A percentile compares a stretch with the other conserved stretches of the same genome.
These are phyloP conservation scores for Glaucopsyche alexis DNA, from an alignment of 2,888 invertebrate species.

Conservation along the genomic window DNA sequence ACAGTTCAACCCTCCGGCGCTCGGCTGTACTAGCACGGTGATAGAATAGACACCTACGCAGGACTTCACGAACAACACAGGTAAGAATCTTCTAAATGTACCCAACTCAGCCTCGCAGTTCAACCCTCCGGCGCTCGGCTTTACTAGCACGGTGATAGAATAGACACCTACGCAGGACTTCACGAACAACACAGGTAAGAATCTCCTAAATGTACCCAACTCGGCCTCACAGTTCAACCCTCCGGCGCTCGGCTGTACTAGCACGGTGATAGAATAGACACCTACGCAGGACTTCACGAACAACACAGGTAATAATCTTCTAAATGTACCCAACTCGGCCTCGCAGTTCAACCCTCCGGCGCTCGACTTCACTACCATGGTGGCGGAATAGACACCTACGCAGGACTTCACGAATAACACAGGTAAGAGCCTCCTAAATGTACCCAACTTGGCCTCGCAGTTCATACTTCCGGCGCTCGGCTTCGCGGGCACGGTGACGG, in stretches of 20 bases:
- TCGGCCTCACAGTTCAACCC: slow-evolving; percentile 86
- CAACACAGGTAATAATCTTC: slow-evolving; percentile 73
- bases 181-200: slow-evolving; percentile 75
- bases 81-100: slow-evolving; percentile 49
- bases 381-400: slow-evolving; percentile 81
- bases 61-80: slow-evolving; percentile 81
- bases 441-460: slow-evolving; percentile 67
- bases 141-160: slow-evolving; percentile 84
- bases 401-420: slow-evolving; percentile 82
- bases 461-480: slow-evolving; percentile 88
- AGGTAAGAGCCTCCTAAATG: slow-evolving; percentile 56
- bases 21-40: slow-evolving; percentile 85
- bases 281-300: slow-evolving; percentile 80
- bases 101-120: too few species aligned
- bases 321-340: too few species aligned
- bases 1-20: slow-evolving; percentile 87
- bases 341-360: slow-evolving; percentile 87
- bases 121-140: slow-evolving; percentile 87
- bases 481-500: slow-evolving; percentile 85
- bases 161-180: slow-evolving; percentile 81
- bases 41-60: slow-evolving; percentile 82
- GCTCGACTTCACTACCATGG: slow-evolving; percentile 84
- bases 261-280: slow-evolving; percentile 83
- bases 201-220: too few species aligned
- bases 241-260: slow-evolving; percentile 86